Evolutionary conservation across 2,113 vertebrate genomes (phyloP).

Genomic region (Antechinus flavipes): DNA sequence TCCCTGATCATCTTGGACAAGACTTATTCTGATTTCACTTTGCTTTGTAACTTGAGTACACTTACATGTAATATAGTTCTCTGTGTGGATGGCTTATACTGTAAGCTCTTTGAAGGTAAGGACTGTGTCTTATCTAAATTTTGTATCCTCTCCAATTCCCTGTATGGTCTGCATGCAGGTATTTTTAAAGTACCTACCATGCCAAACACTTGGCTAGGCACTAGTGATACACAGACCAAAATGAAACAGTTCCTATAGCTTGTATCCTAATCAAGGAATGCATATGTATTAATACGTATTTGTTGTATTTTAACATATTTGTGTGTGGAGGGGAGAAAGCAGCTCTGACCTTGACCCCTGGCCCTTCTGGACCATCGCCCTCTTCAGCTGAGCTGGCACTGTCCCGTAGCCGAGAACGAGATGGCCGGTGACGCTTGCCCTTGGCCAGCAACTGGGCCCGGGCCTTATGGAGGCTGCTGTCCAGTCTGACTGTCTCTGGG

Average conservation of each 20-base stretch:
- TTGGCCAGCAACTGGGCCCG: conserved; percentile 91
- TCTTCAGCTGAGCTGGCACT: conserved; percentile 94
- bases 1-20: background rate
- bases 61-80: background rate
- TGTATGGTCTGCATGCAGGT: background rate
- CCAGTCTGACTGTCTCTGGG: conserved; percentile 93
- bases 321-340: background rate
- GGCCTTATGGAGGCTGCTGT: conserved; percentile 94
- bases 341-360: conserved; percentile 73
- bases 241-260: background rate
- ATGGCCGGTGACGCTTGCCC: conserved; percentile 88
- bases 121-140: background rate
- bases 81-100: background rate
- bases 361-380: conserved; percentile 87
- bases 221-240: background rate
- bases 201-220: background rate
- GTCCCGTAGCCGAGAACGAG: conserved; percentile 90
- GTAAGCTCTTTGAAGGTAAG: background rate
- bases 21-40: background rate
- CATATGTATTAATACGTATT: background rate
- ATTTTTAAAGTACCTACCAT: background rate
- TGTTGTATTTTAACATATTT: background rate
- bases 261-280: background rate
- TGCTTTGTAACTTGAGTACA: background rate
- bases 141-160: background rate